These are phyloP conservation scores for Ariopsis seemanni DNA, from an alignment of 2,113 vertebrate species.

Conservation along the genomic window DNA sequence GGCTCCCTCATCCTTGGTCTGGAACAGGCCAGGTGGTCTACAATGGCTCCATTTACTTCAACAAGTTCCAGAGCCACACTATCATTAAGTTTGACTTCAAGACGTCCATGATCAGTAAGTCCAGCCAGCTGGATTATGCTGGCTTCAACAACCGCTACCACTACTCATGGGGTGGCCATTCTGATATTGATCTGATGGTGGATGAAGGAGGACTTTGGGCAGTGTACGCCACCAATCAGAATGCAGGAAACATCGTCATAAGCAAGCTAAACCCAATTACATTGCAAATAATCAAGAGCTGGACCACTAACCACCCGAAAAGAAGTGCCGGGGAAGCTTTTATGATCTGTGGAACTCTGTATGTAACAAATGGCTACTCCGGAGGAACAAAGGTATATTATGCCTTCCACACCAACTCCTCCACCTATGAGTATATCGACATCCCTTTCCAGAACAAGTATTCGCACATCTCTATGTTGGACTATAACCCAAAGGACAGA, in stretches of 20 bases:
- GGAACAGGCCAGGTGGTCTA: constrained; percentile 90
- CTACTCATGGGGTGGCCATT: constrained; percentile 90
- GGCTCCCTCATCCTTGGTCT: constrained; percentile 88
- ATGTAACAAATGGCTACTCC: constrained; percentile 89
- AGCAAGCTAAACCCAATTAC: constrained; percentile 86
- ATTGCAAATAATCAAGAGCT: constrained; percentile 81
- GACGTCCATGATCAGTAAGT: constrained; percentile 82
- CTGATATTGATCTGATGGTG: constrained; percentile 91
- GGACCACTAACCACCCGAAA: constrained; percentile 88
- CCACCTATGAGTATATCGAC: constrained; percentile 89
- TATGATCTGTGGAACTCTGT: constrained; percentile 88
- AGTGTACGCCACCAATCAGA: constrained; percentile 89
- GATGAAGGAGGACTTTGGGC: constrained; percentile 88
- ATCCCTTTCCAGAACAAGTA: constrained; percentile 91
- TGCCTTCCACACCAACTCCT: constrained; percentile 88
- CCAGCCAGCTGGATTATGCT: constrained; percentile 84
- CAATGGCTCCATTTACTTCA: constrained; percentile 91
- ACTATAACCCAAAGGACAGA: constrained; percentile 89
- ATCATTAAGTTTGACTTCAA: constrained; percentile 87
- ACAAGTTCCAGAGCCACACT: constrained; percentile 93
- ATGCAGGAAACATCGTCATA: constrained; percentile 88
- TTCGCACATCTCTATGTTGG: constrained; percentile 90
- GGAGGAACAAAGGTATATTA: constrained; percentile 92
- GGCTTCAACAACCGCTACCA: constrained; percentile 93
- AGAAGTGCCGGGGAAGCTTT: constrained; percentile 87